These are phyloP conservation scores for Cephus rjabovi DNA, from an alignment of 2,888 invertebrate genomes.

Conservation along the genomic window DNA sequence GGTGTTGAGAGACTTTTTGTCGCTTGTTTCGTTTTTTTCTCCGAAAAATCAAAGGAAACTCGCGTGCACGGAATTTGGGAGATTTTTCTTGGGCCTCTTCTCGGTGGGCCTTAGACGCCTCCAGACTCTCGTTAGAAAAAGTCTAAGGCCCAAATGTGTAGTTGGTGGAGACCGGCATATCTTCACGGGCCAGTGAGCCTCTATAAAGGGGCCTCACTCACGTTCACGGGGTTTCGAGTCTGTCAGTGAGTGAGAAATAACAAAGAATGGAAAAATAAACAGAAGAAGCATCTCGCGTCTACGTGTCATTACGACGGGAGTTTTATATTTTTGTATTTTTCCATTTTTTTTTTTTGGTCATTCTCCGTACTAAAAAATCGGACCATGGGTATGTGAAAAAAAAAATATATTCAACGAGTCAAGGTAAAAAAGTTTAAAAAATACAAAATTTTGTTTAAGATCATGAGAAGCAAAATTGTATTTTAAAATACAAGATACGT, in stretches of 20 bases:
- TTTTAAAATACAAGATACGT: neutral
- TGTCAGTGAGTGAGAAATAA: neutral
- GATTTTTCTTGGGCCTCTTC: neutral
- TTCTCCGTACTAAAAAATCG: neutral
- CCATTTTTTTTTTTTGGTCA: neutral
- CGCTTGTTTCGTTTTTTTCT: neutral
- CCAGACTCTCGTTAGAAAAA: neutral
- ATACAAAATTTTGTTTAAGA: neutral
- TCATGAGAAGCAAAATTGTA: neutral
- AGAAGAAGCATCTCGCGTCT: neutral
- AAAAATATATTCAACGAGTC: neutral
- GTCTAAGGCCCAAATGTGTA: neutral
- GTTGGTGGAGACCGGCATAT: neutral
- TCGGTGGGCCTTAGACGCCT: neutral
- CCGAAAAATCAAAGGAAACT: neutral
- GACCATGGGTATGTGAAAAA: neutral
- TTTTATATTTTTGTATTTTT: neutral
- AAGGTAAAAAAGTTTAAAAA: neutral
- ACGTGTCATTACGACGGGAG: neutral
- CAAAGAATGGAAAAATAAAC: neutral
- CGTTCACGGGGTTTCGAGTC: neutral
- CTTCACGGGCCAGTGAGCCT: neutral
- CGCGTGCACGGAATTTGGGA: neutral
- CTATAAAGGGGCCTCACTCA: neutral
- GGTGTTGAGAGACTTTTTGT: neutral